Evolutionary conservation across 2,113 vertebrate genomes (phyloP), one percentile per base, ranked within the genome.

Genomic region (Thalassarche chlororhynchos): DNA sequence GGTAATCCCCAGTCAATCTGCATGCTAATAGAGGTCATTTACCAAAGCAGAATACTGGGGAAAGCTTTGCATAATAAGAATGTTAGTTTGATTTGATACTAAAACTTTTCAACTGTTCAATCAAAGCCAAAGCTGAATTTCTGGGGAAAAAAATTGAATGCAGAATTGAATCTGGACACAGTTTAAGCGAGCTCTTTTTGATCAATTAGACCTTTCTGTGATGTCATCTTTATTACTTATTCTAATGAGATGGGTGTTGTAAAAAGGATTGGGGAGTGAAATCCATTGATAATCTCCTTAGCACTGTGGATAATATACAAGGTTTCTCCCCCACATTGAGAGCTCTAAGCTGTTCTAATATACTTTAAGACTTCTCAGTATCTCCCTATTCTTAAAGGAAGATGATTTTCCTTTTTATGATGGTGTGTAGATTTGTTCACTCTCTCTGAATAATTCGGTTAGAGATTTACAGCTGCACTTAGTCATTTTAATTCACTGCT

Each of bases 1-100:
- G 97, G 96, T 98, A 97, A 97, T 97, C 98, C 97, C 82, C 93
- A 96, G 96, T 95, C 97, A 97, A 97, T 98, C 96, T 98, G 96
- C 98, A 98, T 98, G 95, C 97, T 98, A 98, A 97, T 97, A 92
- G 96, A 95, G 95, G 96, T 97, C 91, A 96, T 97, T 98, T 98
- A 97, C 95, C 95, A 61, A 88, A 97, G 96, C 97, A 89, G 90
- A 90, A 91, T 52, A 77, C 95, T 34, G 83, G 89, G 72, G 92
- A 95, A 89, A 96, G 97, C 95, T 98, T 97, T 97, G 95, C 96
- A 98, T 97, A 97, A 96, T 98, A 96, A 98, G 75, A 29, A 77
- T 5, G 14, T 28, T 81, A 91, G 90, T 96, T 97, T 83, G 97
- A 95, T 96, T 97, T 95, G 95, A 97, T 98, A 77, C 96, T 96